Evolutionary conservation across 2,888 invertebrate genomes (phyloP), one percentile per base, ranked within the genome.

Genomic region (Hyalella azteca): DNA sequence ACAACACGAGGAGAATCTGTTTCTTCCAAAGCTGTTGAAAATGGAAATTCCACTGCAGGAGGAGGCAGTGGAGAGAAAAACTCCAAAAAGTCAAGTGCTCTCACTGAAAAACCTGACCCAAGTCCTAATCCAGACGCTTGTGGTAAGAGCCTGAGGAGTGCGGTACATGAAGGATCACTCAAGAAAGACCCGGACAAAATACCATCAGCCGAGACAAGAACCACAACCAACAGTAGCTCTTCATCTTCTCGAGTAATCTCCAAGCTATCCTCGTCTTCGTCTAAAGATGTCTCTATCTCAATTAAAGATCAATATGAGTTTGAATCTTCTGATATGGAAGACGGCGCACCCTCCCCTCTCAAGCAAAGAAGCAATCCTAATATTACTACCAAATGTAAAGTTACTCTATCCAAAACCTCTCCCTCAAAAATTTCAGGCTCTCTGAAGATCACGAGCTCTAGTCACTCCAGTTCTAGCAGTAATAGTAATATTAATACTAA

Each of bases 401-500:
- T 76, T 48, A 11, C 76, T 76, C 9, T 50, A 29, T 29, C 50
- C 13, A 76, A 48, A 76, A 29, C 50, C n/a, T 49, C 76, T 2
- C 50, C 76, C 19, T 45, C 76, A 45, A 49, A 48, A 40, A n/a
- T 45, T 39, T 76, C 76, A 22, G 32, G 32, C 9, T 45, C 76
- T 15, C 19, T 22, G 29, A 49, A 45, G 32, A 45, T 45, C n/a
- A 40, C 48, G 7, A 49, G 49, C 41, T 76, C 32, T 76, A 76
- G 76, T 76, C 49, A 50, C 48, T 49, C 49, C 13, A 19, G 29
- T 41, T 49, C 50, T 29, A 78, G 26, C 54, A 78, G 54, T 75
- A 75, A 39, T 75, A 75, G 48, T 78, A 78, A 26, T 78, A 78
- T 22, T 78, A 54, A 49, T 29, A 41, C 29, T 78, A 78, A 49